Evolutionary conservation across 2,113 vertebrate species (phyloP), one percentile per base, ranked within the genome.

Genomic region (Natator depressus): DNA sequence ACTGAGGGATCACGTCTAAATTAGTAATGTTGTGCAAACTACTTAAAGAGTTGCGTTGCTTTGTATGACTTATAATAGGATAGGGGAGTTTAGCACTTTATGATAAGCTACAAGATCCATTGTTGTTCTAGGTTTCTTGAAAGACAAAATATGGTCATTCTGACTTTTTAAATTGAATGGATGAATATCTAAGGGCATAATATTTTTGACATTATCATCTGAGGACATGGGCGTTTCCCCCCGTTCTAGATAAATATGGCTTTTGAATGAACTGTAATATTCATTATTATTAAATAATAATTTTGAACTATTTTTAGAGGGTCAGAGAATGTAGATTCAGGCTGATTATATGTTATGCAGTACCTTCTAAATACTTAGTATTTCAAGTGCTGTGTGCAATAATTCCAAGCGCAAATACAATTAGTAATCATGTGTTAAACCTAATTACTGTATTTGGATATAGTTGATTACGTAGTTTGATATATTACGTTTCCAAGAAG

Each of bases 381-480:
- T 84, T 97, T 96, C 19, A 87, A 92, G 42, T 65, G 4, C 57
- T 91, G 4, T 91, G 25, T 84, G 80, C 10, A 89, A 42, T 88
- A 96, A 93, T 93, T 97, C 85, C 57, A 96, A 91, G 75, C 47
- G 24, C 82, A 97, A 95, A 92, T 93, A 84, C 16, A 96, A 79
- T 97, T 90, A 95, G 81, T 86, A 91, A 53, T 94, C 97, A 91
- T 72, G 42, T 93, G 54, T 82, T 97, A 94, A 91, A 93, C 35
- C 49, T 94, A 96, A 93, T 89, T 78, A 7, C 72, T 50, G 25
- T 72, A n/a, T 97, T 94, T 96, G 75, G 38, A 86, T 94, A 51
- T 89, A 84, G 50, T 35, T 96, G 84, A 72, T 94, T 96, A 82
- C 1, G 93, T 91, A 93, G 76, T 55, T 91, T 95, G 13, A 24